Conservation (phyloP, 2,797 vertebrate species). For the Coregonus sp. region DNA sequence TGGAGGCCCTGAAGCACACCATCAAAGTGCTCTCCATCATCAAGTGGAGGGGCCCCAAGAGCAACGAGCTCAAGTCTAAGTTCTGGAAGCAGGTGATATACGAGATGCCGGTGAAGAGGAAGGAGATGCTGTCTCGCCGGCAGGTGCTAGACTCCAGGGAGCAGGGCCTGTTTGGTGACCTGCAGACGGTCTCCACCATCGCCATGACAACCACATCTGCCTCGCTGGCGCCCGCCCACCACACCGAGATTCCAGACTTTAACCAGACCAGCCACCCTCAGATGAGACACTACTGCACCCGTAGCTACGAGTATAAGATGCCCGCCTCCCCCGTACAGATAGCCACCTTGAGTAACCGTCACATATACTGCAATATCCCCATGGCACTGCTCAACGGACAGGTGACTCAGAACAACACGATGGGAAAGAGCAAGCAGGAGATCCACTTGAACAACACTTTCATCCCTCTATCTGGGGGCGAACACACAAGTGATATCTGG, state of each 20-base stretch:
- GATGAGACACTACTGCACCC: constrained; percentile 86
- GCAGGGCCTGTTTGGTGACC: constrained; percentile 92
- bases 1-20: constrained; percentile 92
- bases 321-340: constrained; percentile 79
- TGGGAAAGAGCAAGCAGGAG: constrained; percentile 82
- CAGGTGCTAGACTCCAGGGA: constrained; percentile 93
- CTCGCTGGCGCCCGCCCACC: constrained; percentile 76
- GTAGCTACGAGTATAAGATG: constrained; percentile 87
- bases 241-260: constrained; percentile 79
- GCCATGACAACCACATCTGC: constrained; percentile 90
- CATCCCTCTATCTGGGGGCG: constrained; percentile 87
- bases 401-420: constrained; percentile 59
- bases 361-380: constrained; percentile 94
- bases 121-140: constrained; percentile 84
- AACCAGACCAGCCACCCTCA: constrained; percentile 82
- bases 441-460: constrained; percentile 86
- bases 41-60: constrained; percentile 92
- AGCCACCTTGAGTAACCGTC: constrained; percentile 83
- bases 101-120: constrained; percentile 94
- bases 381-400: constrained; percentile 92
- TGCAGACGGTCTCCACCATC: constrained; percentile 92
- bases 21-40: constrained; percentile 93
- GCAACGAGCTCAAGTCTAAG: constrained; percentile 91
- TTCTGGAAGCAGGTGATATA: constrained; percentile 97
- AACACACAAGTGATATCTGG: constrained; percentile 97